These are phyloP conservation scores for Nannobrachium achirus DNA, from an alignment of 2,113 vertebrate genomes.

Conservation along the genomic window DNA sequence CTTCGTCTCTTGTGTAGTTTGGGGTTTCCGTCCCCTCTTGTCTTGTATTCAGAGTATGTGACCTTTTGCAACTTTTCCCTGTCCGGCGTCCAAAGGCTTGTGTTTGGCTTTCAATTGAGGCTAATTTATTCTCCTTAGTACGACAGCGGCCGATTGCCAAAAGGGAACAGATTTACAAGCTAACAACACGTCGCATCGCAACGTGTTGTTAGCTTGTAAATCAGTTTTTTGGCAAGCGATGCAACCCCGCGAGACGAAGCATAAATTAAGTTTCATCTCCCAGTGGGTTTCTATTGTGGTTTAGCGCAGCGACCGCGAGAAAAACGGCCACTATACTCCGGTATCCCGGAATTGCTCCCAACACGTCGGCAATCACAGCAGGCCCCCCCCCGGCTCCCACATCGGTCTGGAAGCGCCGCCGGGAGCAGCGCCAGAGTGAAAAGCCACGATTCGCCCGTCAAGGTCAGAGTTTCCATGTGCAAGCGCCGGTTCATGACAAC, in stretches of 20 bases:
- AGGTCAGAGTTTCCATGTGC: slow-evolving; percentile 38
- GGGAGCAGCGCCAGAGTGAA: slow-evolving; percentile 37
- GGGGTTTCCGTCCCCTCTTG: slow-evolving; percentile 54
- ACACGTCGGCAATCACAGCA: slow-evolving; percentile 49
- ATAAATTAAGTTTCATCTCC: slow-evolving; percentile 17
- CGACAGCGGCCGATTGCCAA: too few relatives aligned
- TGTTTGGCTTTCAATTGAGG: slow-evolving; percentile 43
- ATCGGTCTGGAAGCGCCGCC: slow-evolving; percentile 15
- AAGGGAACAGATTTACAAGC: too few relatives aligned
- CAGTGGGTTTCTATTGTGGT: slow-evolving; percentile 16
- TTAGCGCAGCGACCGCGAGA: slow-evolving; percentile 23
- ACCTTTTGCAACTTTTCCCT: slow-evolving; percentile 45
- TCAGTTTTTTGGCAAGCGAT: too few relatives aligned
- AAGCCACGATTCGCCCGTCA: slow-evolving; percentile 38
- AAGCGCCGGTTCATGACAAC: slow-evolving; percentile 46
- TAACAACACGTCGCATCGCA: too few relatives aligned
- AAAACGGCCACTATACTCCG: slow-evolving; percentile 33
- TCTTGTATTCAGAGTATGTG: slow-evolving; percentile 40
- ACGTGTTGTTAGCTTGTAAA: too few relatives aligned
- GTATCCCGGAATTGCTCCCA: slow-evolving; percentile 42
- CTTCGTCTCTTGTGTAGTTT: slow-evolving; percentile 63
- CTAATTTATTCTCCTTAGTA: too few relatives aligned
- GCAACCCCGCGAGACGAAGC: too few relatives aligned
- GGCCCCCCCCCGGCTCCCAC: too few relatives aligned
- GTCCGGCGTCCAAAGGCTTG: slow-evolving; percentile 43